phyloP scores from a whole-genome alignment of 2,797 vertebrate genomes.

The Acanthiza pusilla region DNA sequence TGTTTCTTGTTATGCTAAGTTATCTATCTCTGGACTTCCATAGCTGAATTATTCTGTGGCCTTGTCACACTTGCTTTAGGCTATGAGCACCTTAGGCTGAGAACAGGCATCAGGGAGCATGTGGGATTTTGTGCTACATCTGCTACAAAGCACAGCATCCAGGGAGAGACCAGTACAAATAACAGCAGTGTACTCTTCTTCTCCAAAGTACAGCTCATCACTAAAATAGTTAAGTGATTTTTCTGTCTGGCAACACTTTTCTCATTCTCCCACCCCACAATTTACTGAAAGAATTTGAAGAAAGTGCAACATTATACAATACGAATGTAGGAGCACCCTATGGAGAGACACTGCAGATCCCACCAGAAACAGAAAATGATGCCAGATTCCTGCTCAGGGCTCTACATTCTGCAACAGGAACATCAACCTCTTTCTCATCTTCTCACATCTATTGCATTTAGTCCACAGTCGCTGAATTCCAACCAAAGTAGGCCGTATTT shows the following conservation, averaged over 20 bases:
- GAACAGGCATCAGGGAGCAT: neutral
- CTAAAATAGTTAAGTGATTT: neutral
- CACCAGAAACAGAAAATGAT: accelerated
- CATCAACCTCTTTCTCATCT: neutral
- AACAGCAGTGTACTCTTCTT: neutral
- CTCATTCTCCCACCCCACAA: neutral
- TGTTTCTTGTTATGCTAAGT: neutral
- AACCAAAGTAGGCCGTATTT: neutral
- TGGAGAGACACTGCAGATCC: neutral
- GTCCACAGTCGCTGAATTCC: neutral
- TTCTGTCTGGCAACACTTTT: neutral
- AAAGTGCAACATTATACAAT: neutral
- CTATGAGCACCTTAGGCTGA: neutral
- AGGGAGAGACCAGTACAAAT: neutral
- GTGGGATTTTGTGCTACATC: neutral
- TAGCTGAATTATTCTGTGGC: neutral
- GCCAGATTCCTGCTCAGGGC: neutral
- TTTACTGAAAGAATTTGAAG: neutral
- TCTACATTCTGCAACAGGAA: neutral
- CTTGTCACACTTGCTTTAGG: neutral
- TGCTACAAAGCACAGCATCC: neutral
- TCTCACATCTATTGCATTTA: neutral
- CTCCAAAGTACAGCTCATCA: neutral
- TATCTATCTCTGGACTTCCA: neutral
- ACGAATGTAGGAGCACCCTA: neutral